Evolutionary conservation across 2,888 invertebrate species (phyloP).

Genomic region (Andricus quercusramuli): DNA sequence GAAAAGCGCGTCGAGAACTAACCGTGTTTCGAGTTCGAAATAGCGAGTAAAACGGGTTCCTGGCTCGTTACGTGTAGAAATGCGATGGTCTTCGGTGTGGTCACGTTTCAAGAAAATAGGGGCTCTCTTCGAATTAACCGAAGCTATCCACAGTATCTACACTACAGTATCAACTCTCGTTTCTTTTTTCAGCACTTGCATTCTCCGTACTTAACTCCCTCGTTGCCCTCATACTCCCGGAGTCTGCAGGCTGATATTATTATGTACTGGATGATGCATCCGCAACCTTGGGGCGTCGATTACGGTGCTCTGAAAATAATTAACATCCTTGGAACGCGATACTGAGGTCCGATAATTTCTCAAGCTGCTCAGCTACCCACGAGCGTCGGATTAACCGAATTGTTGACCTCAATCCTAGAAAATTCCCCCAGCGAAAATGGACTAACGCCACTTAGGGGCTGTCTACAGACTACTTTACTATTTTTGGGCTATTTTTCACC

Average conservation of each 20-base stretch:
- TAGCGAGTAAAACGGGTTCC: slow-evolving; percentile 72
- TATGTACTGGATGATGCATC: slow-evolving; percentile 5
- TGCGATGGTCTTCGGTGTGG: slow-evolving; percentile 52
- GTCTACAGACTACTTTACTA: no score
- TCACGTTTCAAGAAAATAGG: slow-evolving; percentile 65
- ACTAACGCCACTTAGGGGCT: background rate
- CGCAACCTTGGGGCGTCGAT: background rate
- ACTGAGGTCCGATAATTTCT: slow-evolving; percentile 28
- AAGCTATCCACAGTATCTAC: slow-evolving; percentile 10
- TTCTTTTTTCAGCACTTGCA: background rate
- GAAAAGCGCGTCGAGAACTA: slow-evolving; percentile 57
- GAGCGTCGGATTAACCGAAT: slow-evolving; percentile 6
- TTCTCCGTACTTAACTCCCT: background rate
- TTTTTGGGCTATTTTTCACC: no score
- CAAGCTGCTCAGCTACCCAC: background rate
- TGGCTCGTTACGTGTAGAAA: slow-evolving; percentile 65
- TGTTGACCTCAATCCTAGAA: slow-evolving; percentile 21
- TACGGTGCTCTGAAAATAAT: slow-evolving; percentile 25
- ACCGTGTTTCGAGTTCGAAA: slow-evolving; percentile 69
- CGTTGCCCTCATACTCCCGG: background rate
- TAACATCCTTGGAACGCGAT: slow-evolving; percentile 35
- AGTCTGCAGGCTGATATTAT: background rate
- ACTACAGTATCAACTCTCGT: background rate
- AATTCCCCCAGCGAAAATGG: background rate
- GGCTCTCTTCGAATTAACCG: slow-evolving; percentile 63